These are phyloP conservation scores for Anableps anableps DNA, from an alignment of 2,797 vertebrate genomes.

Conservation along the genomic window DNA sequence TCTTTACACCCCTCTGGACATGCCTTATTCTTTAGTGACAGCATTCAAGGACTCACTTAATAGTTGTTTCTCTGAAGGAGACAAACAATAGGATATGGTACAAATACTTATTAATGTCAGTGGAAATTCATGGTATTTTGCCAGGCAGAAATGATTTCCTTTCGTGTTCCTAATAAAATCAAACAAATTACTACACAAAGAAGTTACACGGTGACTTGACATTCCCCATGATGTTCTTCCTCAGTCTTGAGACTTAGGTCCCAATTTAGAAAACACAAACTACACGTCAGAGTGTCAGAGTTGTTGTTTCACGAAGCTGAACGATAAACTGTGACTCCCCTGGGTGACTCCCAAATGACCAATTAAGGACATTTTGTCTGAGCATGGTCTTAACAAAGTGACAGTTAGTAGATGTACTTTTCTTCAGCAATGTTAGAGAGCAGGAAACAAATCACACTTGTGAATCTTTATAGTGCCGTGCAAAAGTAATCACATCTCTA, in stretches of 20 bases:
- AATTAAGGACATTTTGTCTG: constrained; percentile 73
- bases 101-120: constrained; percentile 45
- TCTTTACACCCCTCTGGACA: background rate
- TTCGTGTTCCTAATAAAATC: constrained; percentile 53
- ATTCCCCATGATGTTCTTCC: constrained; percentile 42
- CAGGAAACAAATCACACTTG: constrained; percentile 3
- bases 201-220: constrained; percentile 57
- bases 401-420: constrained; percentile 44
- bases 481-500: background rate
- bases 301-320: constrained; percentile 66
- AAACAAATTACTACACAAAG: constrained; percentile 64
- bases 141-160: constrained; percentile 53
- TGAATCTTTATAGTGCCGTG: background rate
- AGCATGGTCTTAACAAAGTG: constrained; percentile 55
- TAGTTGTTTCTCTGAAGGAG: constrained; percentile 19
- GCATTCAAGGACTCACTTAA: constrained; percentile 9
- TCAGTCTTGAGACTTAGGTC: constrained; percentile 56
- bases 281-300: constrained; percentile 64
- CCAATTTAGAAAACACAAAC: constrained; percentile 53
- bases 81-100: constrained; percentile 16
- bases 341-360: constrained; percentile 72
- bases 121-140: constrained; percentile 39
- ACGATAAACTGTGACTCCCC: constrained; percentile 73
- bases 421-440: constrained; percentile 5
- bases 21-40: constrained; percentile 9